Evolutionary conservation across 2,797 vertebrate species (phyloP).

Genomic region (Labroides dimidiatus): DNA sequence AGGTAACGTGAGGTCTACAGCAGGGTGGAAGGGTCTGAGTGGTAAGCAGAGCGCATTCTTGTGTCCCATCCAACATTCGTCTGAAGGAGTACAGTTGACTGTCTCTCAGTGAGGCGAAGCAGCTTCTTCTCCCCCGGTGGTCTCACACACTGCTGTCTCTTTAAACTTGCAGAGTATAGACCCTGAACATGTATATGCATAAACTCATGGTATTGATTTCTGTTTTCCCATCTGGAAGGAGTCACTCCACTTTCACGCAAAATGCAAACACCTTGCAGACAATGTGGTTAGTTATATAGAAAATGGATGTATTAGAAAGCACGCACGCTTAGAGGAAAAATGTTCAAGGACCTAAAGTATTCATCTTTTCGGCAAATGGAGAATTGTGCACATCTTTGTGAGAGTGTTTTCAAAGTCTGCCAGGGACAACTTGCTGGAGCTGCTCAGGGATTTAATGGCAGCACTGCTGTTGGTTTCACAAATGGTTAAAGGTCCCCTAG

Average conservation of each 20-base stretch:
- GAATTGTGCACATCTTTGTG: too few species aligned
- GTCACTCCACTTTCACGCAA: conserved; percentile 1
- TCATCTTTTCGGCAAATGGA: too few species aligned
- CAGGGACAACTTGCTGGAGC: conserved; percentile 7
- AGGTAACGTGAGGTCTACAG: conserved; percentile 66
- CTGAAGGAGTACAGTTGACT: conserved; percentile 28
- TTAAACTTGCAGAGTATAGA: too few species aligned
- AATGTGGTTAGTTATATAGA: background rate
- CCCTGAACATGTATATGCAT: too few species aligned
- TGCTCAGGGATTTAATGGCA: conserved; percentile 1
- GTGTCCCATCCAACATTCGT: conserved; percentile 69
- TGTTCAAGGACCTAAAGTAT: background rate
- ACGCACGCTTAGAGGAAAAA: too few species aligned
- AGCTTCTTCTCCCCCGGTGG: conserved; percentile 64
- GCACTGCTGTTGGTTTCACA: conserved; percentile 40
- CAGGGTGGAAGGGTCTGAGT: conserved; percentile 29
- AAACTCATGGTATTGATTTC: too few species aligned
- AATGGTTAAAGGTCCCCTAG: conserved; percentile 33
- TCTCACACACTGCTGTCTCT: conserved; percentile 45
- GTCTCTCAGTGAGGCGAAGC: conserved; percentile 35
- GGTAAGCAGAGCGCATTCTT: conserved; percentile 68
- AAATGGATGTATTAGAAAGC: too few species aligned
- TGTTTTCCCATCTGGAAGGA: background rate
- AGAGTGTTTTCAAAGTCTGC: background rate
- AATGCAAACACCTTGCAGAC: conserved; percentile 2